Evolutionary conservation across 1,140 invertebrate genomes (phyloP).

Genomic region (Oreohelix idahoensis): DNA sequence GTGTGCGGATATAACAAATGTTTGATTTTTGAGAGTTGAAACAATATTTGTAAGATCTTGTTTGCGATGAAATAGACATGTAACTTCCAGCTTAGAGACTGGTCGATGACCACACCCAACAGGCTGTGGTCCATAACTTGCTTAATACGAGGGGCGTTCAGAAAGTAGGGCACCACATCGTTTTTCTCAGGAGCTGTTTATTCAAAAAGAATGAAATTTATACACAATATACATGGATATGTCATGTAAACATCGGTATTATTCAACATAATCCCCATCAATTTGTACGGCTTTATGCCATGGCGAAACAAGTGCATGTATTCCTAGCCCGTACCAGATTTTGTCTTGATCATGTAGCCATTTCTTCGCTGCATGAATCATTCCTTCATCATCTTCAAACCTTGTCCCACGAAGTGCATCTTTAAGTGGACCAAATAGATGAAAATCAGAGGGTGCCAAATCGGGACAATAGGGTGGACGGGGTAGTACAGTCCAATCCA

Average conservation of each 20-base stretch:
- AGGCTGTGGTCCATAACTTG: no score
- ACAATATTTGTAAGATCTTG: no score
- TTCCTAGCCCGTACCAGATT: slow-evolving; percentile 1
- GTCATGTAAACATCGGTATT: slow-evolving; percentile 10
- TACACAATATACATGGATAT: slow-evolving; percentile 3
- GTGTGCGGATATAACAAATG: no score
- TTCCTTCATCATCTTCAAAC: neutral
- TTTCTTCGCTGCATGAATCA: slow-evolving; percentile 6
- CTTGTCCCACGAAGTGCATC: neutral
- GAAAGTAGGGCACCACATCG: no score
- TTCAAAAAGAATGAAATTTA: no score
- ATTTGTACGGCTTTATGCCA: slow-evolving; percentile 1
- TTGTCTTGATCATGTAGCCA: slow-evolving; percentile 8
- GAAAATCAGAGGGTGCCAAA: slow-evolving; percentile 13
- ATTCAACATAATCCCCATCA: slow-evolving; percentile 1
- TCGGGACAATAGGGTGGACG: neutral
- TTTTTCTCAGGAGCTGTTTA: no score
- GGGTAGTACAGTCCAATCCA: neutral
- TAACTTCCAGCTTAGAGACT: no score
- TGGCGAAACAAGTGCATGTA: neutral
- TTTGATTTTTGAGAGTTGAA: no score
- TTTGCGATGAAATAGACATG: no score
- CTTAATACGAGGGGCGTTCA: no score
- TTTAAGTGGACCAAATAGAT: slow-evolving; percentile 12
- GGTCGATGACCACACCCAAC: no score